Percentiles rank a stretch among this genome's conserved stretches.
Evolutionary conservation across 2,113 vertebrate genomes (phyloP).

Genomic region (Campylomormyrus tamandua): DNA sequence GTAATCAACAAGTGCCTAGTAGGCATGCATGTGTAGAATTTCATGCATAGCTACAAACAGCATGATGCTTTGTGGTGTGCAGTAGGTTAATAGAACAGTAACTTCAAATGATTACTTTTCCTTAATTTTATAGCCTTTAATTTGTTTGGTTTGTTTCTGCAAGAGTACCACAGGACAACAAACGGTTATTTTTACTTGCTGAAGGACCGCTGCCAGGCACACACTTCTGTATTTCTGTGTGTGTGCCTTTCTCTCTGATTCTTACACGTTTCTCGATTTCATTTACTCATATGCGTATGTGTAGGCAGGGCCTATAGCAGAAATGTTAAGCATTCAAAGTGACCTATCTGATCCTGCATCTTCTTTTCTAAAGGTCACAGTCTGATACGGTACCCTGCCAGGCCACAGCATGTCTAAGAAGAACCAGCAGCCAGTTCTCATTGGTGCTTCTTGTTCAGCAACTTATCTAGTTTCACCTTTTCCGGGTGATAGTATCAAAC

Average conservation of each 20-base stretch:
- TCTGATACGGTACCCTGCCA: neutral
- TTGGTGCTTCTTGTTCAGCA: neutral
- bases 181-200: neutral
- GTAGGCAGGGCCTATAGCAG: slow-evolving; percentile 6
- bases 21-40: neutral
- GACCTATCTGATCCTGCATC: neutral
- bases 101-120: neutral
- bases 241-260: neutral
- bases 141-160: neutral
- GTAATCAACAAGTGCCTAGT: neutral
- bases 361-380: slow-evolving; percentile 14
- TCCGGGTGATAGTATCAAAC: neutral
- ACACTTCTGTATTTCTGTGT: neutral
- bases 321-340: slow-evolving; percentile 16
- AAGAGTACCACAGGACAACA: neutral
- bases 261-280: neutral
- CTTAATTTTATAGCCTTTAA: neutral
- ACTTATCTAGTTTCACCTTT: slow-evolving; percentile 19
- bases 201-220: neutral
- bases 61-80: neutral
- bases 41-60: neutral
- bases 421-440: neutral
- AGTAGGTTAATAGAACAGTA: neutral
- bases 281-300: slow-evolving; percentile 16
- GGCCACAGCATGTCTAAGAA: neutral